phyloP scores from a whole-genome alignment of 2,888 invertebrate species.

The Ophion ventricosus region DNA sequence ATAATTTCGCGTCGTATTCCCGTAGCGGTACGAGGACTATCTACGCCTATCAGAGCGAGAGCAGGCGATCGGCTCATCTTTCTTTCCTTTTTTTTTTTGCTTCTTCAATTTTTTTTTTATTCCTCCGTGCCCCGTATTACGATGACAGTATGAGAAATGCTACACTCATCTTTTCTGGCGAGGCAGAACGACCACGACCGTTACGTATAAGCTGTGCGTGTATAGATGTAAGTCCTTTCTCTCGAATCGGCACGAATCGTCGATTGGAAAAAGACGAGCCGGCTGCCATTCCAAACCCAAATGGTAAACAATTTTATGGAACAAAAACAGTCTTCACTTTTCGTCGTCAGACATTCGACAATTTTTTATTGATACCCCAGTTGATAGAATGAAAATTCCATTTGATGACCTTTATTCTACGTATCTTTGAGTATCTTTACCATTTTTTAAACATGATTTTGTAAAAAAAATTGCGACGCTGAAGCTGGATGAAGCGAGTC shows the following conservation, averaged over 20 bases:
- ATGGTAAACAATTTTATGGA: too few relatives aligned
- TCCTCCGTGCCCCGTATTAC: conserved; percentile 72
- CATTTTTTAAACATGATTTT: too few relatives aligned
- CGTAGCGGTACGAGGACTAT: conserved; percentile 55
- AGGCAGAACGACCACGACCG: conserved; percentile 78
- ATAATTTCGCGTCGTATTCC: conserved; percentile 73
- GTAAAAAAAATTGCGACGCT: too few relatives aligned
- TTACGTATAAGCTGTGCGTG: conserved; percentile 45
- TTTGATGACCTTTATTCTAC: too few relatives aligned
- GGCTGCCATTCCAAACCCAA: too few relatives aligned
- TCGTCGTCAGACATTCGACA: too few relatives aligned
- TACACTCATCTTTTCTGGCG: conserved; percentile 81
- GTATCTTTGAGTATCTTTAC: too few relatives aligned
- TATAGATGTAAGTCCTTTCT: conserved; percentile 50
- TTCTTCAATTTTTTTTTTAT: conserved; percentile 42
- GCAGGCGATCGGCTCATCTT: conserved; percentile 68
- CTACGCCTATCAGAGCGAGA: conserved; percentile 64
- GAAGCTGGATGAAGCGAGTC: too few relatives aligned
- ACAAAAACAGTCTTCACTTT: too few relatives aligned
- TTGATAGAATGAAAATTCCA: too few relatives aligned
- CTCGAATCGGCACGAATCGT: conserved; percentile 48
- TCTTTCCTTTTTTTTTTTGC: conserved; percentile 17
- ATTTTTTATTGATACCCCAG: too few relatives aligned
- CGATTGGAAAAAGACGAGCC: conserved; percentile 20
- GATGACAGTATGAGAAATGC: conserved; percentile 80